Conservation (phyloP, 2,888 invertebrate species). For the Falcaria lacertinaria region DNA sequence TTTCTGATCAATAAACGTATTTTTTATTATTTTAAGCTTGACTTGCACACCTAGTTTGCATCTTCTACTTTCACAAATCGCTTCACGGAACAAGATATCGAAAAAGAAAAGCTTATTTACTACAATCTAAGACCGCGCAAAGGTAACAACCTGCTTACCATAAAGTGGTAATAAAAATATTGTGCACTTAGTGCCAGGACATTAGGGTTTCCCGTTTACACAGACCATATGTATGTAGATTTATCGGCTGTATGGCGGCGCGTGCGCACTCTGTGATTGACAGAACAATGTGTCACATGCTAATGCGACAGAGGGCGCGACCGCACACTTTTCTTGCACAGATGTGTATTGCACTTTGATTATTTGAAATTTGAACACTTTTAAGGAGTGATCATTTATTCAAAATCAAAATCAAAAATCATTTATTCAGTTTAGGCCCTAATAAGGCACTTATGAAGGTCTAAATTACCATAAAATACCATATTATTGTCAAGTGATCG, state of each 20-base stretch:
- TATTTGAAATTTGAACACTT: neutral
- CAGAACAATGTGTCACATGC: constrained; percentile 66
- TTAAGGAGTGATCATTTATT: too few relatives aligned
- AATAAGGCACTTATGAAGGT: too few relatives aligned
- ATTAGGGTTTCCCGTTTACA: constrained; percentile 47
- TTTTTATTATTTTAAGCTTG: too few relatives aligned
- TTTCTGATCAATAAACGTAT: too few relatives aligned
- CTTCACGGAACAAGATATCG: too few relatives aligned
- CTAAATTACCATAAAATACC: too few relatives aligned
- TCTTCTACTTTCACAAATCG: too few relatives aligned
- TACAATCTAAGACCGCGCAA: neutral
- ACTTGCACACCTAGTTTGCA: too few relatives aligned
- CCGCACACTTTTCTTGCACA: constrained; percentile 23
- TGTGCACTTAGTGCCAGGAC: constrained; percentile 31
- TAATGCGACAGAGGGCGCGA: constrained; percentile 42
- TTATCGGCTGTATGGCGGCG: constrained; percentile 41
- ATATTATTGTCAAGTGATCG: too few relatives aligned
- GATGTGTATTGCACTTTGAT: constrained; percentile 13
- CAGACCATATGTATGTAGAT: constrained; percentile 51
- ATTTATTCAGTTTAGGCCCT: too few relatives aligned
- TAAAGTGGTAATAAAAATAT: constrained; percentile 24
- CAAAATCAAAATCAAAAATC: too few relatives aligned
- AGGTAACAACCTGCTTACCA: constrained; percentile 11
- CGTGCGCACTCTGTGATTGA: constrained; percentile 54
- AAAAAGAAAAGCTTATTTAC: too few relatives aligned